phyloP scores from a whole-genome alignment of 1,140 invertebrate genomes.

The Helicoverpa zea region DNA sequence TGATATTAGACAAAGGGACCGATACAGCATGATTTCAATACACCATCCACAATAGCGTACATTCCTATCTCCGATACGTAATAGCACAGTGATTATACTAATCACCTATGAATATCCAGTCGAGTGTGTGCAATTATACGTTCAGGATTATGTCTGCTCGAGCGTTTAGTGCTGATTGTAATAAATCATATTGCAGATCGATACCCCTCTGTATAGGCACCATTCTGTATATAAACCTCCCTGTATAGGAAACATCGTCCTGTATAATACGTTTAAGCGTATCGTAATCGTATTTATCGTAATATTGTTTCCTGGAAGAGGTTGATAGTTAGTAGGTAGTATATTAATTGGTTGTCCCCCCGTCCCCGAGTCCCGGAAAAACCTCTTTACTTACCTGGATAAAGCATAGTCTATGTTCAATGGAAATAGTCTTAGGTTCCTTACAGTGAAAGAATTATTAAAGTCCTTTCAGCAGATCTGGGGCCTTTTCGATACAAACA shows the following conservation, averaged over 20 bases:
- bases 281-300: neutral
- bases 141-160: slow-evolving; percentile 52
- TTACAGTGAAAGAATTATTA: no score
- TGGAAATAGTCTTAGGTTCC: no score
- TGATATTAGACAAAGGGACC: neutral
- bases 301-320: no score
- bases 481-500: no score
- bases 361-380: no score
- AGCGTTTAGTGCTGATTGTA: slow-evolving; percentile 60
- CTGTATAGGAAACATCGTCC: neutral
- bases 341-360: no score
- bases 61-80: slow-evolving; percentile 21
- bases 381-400: no score
- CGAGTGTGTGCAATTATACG: slow-evolving; percentile 60
- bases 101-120: slow-evolving; percentile 58
- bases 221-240: no score
- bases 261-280: neutral
- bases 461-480: no score
- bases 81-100: slow-evolving; percentile 56
- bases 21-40: neutral
- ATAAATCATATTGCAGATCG: slow-evolving; percentile 56
- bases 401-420: no score
- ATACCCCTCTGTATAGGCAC: slow-evolving; percentile 25
- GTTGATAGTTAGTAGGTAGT: no score
- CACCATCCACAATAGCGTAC: neutral